These are phyloP conservation scores for Riptortus pedestris DNA, from an alignment of 1,140 invertebrate species.

Conservation along the genomic window DNA sequence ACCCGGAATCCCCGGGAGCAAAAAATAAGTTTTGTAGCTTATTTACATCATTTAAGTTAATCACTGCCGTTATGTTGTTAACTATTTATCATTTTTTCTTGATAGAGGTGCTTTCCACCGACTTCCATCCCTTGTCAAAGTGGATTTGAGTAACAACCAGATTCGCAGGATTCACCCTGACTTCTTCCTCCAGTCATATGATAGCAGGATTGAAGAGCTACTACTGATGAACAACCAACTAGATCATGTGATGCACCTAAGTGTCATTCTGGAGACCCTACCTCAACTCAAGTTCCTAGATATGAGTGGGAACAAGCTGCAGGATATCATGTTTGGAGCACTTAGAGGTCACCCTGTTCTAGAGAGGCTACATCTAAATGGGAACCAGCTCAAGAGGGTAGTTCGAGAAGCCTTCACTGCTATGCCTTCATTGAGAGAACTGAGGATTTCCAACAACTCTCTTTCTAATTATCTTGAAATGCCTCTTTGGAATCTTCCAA, in stretches of 20 bases:
- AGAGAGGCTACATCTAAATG: conserved; percentile 67
- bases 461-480: conserved; percentile 46
- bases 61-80: too few relatives aligned
- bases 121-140: conserved; percentile 55
- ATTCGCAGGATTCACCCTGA: conserved; percentile 68
- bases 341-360: conserved; percentile 64
- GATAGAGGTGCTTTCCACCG: conserved; percentile 66
- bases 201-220: conserved; percentile 60
- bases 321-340: conserved; percentile 60
- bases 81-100: conserved; percentile 34
- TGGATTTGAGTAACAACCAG: conserved; percentile 68
- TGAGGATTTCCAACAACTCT: conserved; percentile 68
- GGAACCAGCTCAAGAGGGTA: conserved; percentile 61
- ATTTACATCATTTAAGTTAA: too few relatives aligned
- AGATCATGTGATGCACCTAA: conserved; percentile 55
- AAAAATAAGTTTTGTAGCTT: too few relatives aligned
- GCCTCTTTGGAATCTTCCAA: conserved; percentile 70
- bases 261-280: conserved; percentile 59
- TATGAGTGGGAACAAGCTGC: conserved; percentile 38
- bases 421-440: conserved; percentile 69
- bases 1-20: too few relatives aligned
- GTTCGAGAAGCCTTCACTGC: conserved; percentile 63
- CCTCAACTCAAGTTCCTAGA: conserved; percentile 40
- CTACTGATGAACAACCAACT: conserved; percentile 64
- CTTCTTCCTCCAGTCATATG: conserved; percentile 54